These are phyloP conservation scores for Lycodopsis pacificus DNA, from an alignment of 2,797 vertebrate genomes.

Conservation along the genomic window DNA sequence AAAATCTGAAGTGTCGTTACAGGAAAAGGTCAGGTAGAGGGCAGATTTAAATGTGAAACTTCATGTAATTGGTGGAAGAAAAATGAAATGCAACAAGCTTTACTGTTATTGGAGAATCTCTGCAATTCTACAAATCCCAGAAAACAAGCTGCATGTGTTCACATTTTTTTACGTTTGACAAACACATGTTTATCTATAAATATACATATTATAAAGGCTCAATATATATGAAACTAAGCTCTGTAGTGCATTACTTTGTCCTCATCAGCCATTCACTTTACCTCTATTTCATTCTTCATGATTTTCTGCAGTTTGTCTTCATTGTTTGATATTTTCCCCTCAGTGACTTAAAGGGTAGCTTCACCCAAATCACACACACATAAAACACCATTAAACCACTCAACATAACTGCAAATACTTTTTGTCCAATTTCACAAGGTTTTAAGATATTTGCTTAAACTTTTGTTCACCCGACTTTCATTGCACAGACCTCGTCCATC, in stretches of 20 bases:
- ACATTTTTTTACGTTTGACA: background rate
- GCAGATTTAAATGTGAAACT: constrained; percentile 48
- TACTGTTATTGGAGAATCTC: background rate
- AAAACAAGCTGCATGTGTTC: background rate
- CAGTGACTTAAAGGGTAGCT: background rate
- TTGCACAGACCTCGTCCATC: background rate
- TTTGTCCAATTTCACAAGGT: background rate
- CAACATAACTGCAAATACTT: background rate
- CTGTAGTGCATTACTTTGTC: background rate
- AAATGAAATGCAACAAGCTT: background rate
- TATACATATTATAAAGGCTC: background rate
- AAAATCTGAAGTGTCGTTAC: constrained; percentile 31
- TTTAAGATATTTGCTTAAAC: background rate
- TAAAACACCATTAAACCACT: background rate
- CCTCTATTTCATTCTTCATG: no score
- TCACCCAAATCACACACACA: background rate
- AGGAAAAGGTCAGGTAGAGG: constrained; percentile 61
- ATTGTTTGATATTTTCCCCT: background rate
- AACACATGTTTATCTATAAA: background rate
- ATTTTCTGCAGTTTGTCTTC: background rate
- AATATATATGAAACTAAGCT: background rate
- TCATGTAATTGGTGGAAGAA: constrained; percentile 13
- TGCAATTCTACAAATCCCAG: background rate
- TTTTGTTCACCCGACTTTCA: background rate
- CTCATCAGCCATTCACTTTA: background rate